Base-by-base conservation (phyloP, 2,888 invertebrate genomes). In the Entomobrya proxima region DNA sequence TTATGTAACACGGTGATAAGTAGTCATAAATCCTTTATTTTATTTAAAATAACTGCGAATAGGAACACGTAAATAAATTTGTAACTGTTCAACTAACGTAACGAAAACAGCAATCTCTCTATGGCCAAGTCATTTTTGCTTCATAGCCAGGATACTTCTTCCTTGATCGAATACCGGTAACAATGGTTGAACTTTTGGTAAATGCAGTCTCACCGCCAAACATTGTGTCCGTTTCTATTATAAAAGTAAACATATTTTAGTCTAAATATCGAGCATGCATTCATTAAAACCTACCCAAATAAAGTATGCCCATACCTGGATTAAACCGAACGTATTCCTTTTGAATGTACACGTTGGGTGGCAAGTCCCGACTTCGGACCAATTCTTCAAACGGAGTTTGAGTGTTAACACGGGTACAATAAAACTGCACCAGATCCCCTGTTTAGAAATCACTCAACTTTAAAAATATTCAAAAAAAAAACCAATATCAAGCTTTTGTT, bases 261-360 rank as follows among this genome's bases (percentile, higher is more conserved):
- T n/a, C n/a, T n/a, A n/a, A n/a, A n/a, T n/a, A n/a, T n/a, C n/a
- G n/a, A n/a, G n/a, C n/a, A n/a, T n/a, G n/a, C n/a, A n/a, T n/a
- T n/a, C n/a, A n/a, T n/a, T n/a, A n/a, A n/a, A n/a, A n/a, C n/a
- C n/a, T n/a, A n/a, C n/a, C n/a, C n/a, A n/a, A n/a, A n/a, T n/a
- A n/a, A n/a, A n/a, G n/a, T n/a, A n/a, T n/a, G n/a, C n/a, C n/a
- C 47, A 40, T 90, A 95, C 95, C 95, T 89, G 97, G 96, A 92
- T 97, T 94, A 92, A 97, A 98, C 82, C 97, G 93, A 58, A 95
- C 91, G 91, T 96, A 96, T 67, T 98, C 95, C 85, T 94, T 93
- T 91, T 96, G 95, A 3, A 98, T 93, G 91, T 98, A 95, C 32
- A 98, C 92, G 93, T 98, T 98, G 91, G 95, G 95, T 0, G 98